Percentiles rank a stretch among this genome's conserved stretches.
phyloP scores from a whole-genome alignment of 1,140 invertebrate species.

The Drosophila quadrilineata region DNA sequence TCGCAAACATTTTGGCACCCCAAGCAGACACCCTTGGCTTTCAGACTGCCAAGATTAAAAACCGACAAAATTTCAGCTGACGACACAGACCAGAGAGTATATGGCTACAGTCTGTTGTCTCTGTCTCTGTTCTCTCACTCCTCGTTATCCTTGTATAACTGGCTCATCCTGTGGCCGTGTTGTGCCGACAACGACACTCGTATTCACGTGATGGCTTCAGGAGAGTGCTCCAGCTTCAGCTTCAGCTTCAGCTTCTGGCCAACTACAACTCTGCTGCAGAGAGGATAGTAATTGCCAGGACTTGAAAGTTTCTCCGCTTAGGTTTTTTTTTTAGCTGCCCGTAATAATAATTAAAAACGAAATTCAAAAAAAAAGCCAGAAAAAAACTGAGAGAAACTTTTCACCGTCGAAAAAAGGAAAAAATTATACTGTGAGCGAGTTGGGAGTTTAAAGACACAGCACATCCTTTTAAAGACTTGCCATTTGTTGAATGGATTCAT shows the following conservation, averaged over 20 bases:
- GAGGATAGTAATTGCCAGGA: conserved; percentile 54
- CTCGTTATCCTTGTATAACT: background rate
- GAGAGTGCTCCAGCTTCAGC: background rate
- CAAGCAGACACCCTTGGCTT: conserved; percentile 27
- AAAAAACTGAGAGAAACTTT: background rate
- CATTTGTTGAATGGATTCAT: conserved; percentile 67
- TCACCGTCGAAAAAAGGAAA: conserved; percentile 1
- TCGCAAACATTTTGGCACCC: conserved; percentile 75
- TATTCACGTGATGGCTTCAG: too few relatives aligned
- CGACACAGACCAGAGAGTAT: conserved; percentile 25
- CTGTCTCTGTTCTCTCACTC: background rate
- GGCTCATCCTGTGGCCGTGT: background rate
- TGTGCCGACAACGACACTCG: conserved; percentile 23
- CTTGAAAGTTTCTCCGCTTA: conserved; percentile 59
- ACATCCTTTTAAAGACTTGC: conserved; percentile 67
- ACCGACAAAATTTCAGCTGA: conserved; percentile 69
- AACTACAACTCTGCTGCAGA: conserved; percentile 14
- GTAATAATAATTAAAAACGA: conserved; percentile 70
- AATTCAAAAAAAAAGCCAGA: conserved; percentile 23
- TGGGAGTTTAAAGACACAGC: conserved; percentile 51
- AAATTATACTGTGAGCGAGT: conserved; percentile 24
- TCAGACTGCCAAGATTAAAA: conserved; percentile 63
- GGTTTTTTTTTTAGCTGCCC: conserved; percentile 16
- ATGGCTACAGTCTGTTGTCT: background rate
- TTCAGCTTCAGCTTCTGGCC: background rate